Conservation (phyloP, 2,113 vertebrate species). For the Salvelinus namaycush region DNA sequence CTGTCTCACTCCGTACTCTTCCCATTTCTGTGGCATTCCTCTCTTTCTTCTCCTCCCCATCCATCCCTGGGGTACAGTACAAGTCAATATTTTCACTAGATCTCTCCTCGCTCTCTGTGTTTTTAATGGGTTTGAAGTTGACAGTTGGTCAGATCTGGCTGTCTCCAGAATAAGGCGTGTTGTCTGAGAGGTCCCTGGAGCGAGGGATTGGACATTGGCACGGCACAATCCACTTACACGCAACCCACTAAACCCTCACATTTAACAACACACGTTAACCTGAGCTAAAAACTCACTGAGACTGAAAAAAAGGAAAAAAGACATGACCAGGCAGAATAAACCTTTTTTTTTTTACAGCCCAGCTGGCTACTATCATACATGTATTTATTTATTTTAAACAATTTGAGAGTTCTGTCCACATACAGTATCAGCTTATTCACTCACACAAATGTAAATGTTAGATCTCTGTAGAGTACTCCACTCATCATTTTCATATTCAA, state of each 20-base stretch:
- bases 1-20: slow-evolving; percentile 11
- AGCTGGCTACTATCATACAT: not conserved
- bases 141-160: slow-evolving; percentile 45
- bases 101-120: slow-evolving; percentile 49
- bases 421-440: not conserved
- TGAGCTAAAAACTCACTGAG: slow-evolving; percentile 34
- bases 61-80: slow-evolving; percentile 28
- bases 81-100: slow-evolving; percentile 57
- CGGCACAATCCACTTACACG: slow-evolving; percentile 52
- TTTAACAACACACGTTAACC: slow-evolving; percentile 43
- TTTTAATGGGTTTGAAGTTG: slow-evolving; percentile 62
- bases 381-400: too few relatives aligned
- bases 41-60: slow-evolving; percentile 20
- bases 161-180: slow-evolving; percentile 43
- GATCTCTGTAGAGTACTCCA: not conserved
- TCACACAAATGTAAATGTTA: not conserved
- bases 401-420: not conserved
- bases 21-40: slow-evolving; percentile 39
- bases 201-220: slow-evolving; percentile 37
- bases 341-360: not conserved
- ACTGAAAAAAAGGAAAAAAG: slow-evolving; percentile 25
- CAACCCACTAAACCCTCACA: slow-evolving; percentile 35
- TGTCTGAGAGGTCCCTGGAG: slow-evolving; percentile 41
- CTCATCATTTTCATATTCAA: not conserved
- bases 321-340: not conserved